Evolutionary conservation across 2,888 invertebrate genomes (phyloP).

Genomic region (Shargacucullia verbasci): DNA sequence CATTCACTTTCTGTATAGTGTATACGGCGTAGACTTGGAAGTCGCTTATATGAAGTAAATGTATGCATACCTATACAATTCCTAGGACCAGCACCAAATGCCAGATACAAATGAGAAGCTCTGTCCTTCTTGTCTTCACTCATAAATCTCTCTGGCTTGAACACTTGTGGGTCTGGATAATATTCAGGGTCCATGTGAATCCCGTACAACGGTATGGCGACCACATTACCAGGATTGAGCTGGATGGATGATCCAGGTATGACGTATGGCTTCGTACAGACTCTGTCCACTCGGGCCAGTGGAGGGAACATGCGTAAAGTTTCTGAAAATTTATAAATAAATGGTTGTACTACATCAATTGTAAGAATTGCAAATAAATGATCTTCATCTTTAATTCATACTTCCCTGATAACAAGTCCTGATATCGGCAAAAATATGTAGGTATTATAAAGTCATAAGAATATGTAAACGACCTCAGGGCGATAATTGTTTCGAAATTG

Average conservation of each 20-base stretch:
- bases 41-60: not conserved
- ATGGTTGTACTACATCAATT: no score
- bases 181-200: slow-evolving; percentile 88
- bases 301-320: slow-evolving; percentile 89
- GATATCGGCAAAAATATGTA: no score
- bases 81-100: slow-evolving; percentile 88
- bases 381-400: no score
- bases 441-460: no score
- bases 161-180: slow-evolving; percentile 87
- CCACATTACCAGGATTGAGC: slow-evolving; percentile 80
- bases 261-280: slow-evolving; percentile 87
- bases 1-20: no score
- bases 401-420: no score
- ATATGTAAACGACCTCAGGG: no score
- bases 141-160: slow-evolving; percentile 88
- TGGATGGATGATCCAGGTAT: slow-evolving; percentile 82
- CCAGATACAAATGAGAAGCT: slow-evolving; percentile 84
- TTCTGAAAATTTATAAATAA: slow-evolving; percentile 78
- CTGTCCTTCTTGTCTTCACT: slow-evolving; percentile 85
- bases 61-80: slow-evolving; percentile 83
- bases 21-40: no score
- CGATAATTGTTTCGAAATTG: no score
- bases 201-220: slow-evolving; percentile 83
- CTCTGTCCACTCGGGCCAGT: slow-evolving; percentile 84
- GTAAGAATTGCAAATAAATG: no score